Percentiles rank a stretch among this genome's conserved stretches.
Conservation (phyloP, 2,797 vertebrate genomes). For the Rhadinocentrus ornatus region DNA sequence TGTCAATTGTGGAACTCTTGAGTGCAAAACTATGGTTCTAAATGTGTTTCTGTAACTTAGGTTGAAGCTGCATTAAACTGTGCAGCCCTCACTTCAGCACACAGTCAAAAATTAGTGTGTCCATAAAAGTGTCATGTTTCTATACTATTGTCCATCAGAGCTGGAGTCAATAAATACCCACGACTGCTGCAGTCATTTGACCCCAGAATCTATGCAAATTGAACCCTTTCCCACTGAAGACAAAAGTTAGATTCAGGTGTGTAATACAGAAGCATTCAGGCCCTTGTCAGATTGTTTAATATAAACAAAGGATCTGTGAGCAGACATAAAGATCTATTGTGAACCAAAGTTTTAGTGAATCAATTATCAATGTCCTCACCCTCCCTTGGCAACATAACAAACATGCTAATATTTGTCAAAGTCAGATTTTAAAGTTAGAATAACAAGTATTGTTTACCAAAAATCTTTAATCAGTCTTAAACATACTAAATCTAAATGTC, state of each 20-base stretch:
- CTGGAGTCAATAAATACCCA: not conserved
- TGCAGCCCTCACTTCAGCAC: not conserved
- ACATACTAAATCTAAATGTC: slow-evolving; percentile 14
- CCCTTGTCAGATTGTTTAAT: not conserved
- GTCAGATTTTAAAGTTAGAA: not conserved
- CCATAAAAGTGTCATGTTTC: not conserved
- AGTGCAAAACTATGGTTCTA: not conserved
- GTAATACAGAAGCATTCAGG: not conserved
- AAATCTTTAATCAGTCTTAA: slow-evolving; percentile 18
- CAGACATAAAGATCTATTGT: not conserved
- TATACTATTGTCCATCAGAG: slow-evolving; percentile 1
- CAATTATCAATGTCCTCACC: not conserved
- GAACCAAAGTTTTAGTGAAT: not conserved
- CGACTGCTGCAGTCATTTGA: not conserved
- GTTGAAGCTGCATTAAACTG: not conserved
- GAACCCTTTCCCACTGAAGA: not conserved
- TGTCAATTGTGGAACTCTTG: not conserved
- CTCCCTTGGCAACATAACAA: not conserved
- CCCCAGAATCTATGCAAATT: not conserved
- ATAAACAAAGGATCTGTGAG: not conserved
- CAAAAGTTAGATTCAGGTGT: not conserved
- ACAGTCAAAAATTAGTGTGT: not conserved
- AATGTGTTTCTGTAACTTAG: not conserved
- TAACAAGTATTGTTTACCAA: not conserved
- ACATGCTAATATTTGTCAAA: not conserved